Evolutionary conservation across 2,113 vertebrate genomes (phyloP), one percentile per base, ranked within the genome.

Genomic region (Pseudopodoces humilis): DNA sequence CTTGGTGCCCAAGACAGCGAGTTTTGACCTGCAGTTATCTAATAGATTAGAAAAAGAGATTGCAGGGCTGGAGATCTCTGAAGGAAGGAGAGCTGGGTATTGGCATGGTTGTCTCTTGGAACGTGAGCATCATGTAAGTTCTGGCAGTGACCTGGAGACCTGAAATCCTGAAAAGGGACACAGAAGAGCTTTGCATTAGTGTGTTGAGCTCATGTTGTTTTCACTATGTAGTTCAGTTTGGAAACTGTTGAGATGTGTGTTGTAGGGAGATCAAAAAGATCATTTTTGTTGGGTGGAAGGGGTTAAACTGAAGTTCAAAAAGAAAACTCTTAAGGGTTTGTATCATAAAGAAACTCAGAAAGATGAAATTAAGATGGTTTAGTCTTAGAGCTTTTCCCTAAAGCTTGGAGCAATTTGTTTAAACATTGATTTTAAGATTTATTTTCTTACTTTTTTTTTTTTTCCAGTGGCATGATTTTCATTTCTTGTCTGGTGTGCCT

Each of bases 361-460:
- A 75, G 24, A 62, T 39, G 43, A 82, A 84, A 74, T 49, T 50
- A 56, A 27, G 28, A 33, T 87, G 28, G 20, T 71, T 91, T 90
- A 70, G 13, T 90, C 58, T 83, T 30, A 22, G 13, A 81, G 75
- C 69, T 62, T 91, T 78, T 76, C 59, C 53, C 41, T 62, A 52
- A 94, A 81, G 79, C 85, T 69, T 90, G 86, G 69, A 91, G 76
- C 75, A 88, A 95, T 97, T 95, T 95, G 88, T 86, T 97, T 96
- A 93, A 94, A 70, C 93, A 80, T 49, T 81, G 90, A 95, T 95
- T 96, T 94, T 92, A 94, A 95, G 88, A 58, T 91, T 91, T 95
- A 74, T 95, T 91, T 96, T 90, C n/a, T 16, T 82, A 30, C 44
- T 37, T 75, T 41, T 47, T 92, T 47, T 92, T 94, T 72, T 67